phyloP scores from a whole-genome alignment of 2,797 vertebrate species.

The Iguana delicatissima region DNA sequence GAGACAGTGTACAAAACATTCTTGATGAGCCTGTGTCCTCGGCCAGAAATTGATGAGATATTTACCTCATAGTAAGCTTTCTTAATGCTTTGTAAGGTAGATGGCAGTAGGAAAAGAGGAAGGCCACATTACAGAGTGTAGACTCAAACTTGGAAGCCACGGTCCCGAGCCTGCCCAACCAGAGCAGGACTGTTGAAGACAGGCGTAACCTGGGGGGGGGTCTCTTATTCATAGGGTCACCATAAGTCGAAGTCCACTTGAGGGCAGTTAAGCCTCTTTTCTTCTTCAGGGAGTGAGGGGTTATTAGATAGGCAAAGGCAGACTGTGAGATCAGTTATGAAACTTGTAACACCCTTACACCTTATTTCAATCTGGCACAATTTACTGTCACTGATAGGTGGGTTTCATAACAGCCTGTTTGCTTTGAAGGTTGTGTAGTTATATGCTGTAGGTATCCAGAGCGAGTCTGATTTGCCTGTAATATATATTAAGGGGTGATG shows the following conservation, averaged over 20 bases:
- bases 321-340: not conserved
- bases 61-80: slow-evolving; percentile 94
- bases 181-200: too few relatives aligned
- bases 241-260: too few relatives aligned
- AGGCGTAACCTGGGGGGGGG: too few relatives aligned
- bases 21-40: slow-evolving; percentile 90
- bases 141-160: too few relatives aligned
- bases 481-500: not conserved
- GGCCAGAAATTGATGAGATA: slow-evolving; percentile 95
- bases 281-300: too few relatives aligned
- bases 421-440: not conserved
- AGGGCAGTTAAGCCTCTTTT: slow-evolving; percentile 69
- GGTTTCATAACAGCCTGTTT: not conserved
- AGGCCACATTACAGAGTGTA: too few relatives aligned
- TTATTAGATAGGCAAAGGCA: fast-evolving
- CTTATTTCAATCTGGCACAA: not conserved
- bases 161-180: too few relatives aligned
- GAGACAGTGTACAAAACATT: slow-evolving; percentile 91
- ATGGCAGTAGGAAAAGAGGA: not conserved
- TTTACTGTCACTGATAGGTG: not conserved
- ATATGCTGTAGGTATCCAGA: not conserved
- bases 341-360: not conserved
- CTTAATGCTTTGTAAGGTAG: not conserved
- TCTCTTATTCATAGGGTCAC: too few relatives aligned
- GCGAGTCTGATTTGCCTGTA: not conserved